Conservation (phyloP, 2,797 vertebrate genomes). For the Neomorphus geoffroyi region DNA sequence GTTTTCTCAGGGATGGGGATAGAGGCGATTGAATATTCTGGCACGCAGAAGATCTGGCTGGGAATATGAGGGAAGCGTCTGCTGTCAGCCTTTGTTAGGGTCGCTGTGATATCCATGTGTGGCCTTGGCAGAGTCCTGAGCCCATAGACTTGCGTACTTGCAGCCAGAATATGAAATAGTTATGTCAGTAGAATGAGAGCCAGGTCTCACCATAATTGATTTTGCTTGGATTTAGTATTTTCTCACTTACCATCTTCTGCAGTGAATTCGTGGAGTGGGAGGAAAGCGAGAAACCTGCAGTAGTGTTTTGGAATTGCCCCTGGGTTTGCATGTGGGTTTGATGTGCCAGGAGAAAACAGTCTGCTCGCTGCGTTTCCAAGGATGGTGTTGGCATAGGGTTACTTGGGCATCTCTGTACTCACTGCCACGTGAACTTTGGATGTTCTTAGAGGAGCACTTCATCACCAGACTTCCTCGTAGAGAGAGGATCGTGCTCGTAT, state of each 20-base stretch:
- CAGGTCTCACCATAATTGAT: background rate
- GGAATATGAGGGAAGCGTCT: background rate
- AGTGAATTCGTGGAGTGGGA: background rate
- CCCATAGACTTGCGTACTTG: background rate
- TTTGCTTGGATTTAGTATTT: background rate
- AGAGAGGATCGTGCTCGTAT: background rate
- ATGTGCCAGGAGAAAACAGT: background rate
- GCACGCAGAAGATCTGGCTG: slow-evolving; percentile 26
- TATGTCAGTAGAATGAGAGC: background rate
- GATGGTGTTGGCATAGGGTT: background rate
- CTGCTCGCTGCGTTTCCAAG: background rate
- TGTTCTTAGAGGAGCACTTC: background rate
- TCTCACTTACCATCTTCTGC: background rate
- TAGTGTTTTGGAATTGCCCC: background rate
- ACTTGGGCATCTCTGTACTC: background rate
- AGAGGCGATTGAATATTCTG: background rate
- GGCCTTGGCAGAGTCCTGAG: slow-evolving; percentile 24
- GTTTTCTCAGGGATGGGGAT: background rate
- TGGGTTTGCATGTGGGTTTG: background rate
- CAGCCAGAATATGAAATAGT: background rate
- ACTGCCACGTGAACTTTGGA: background rate
- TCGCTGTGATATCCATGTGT: slow-evolving; percentile 15
- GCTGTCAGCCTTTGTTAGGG: slow-evolving; percentile 18
- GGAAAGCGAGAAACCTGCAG: background rate
- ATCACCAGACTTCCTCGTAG: background rate